Evolutionary conservation across 1,140 invertebrate genomes (phyloP).

Genomic region (Brachionus rotundiformis): DNA sequence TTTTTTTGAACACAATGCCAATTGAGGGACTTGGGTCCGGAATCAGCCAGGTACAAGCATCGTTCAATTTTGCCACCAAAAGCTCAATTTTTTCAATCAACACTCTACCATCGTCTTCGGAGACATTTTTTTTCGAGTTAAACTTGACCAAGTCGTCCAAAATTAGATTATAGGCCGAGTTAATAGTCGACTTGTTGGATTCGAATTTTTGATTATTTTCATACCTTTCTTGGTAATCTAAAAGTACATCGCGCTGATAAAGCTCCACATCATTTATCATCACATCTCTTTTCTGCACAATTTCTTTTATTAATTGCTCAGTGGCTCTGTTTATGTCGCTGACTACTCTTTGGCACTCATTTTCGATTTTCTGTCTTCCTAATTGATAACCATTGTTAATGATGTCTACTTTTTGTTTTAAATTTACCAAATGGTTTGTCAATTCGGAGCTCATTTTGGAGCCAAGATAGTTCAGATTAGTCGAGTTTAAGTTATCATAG

Average conservation of each 20-base stretch:
- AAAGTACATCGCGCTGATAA: not conserved
- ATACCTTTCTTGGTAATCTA: slow-evolving; percentile 25
- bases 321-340: not conserved
- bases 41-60: not conserved
- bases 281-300: not conserved
- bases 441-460: not conserved
- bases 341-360: not conserved
- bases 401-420: slow-evolving; percentile 23
- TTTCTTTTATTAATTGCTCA: not conserved
- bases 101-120: not conserved
- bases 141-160: not conserved
- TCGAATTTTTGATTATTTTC: slow-evolving; percentile 21
- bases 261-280: slow-evolving; percentile 22
- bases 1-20: slow-evolving; percentile 9
- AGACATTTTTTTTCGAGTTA: not conserved
- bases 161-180: not conserved
- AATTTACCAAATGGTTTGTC: not conserved
- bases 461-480: not conserved
- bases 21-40: slow-evolving; percentile 10
- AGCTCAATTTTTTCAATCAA: not conserved
- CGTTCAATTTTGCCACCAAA: not conserved
- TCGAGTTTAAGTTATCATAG: slow-evolving; percentile 8
- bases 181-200: not conserved
- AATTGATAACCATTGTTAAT: slow-evolving; percentile 33
- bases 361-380: not conserved